Evolutionary conservation across 2,113 vertebrate species (phyloP).

Genomic region (Gnathonemus longibarbis): DNA sequence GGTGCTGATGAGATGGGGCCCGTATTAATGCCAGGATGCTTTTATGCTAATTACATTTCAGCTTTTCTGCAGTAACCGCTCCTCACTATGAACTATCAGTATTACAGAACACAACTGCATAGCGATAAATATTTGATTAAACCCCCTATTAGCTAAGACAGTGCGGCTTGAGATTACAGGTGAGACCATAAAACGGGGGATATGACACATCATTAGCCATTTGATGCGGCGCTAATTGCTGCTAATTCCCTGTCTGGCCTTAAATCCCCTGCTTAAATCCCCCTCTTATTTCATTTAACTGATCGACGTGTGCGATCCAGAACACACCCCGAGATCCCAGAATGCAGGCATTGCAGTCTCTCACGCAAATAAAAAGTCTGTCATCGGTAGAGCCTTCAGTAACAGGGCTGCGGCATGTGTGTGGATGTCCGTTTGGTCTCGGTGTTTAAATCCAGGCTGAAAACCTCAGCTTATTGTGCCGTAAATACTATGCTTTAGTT

Average conservation of each 20-base stretch:
- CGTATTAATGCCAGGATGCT: constrained; percentile 35
- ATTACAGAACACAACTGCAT: constrained; percentile 30
- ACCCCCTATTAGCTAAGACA: constrained; percentile 29
- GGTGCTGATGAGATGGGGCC: constrained; percentile 30
- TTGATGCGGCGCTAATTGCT: constrained; percentile 61
- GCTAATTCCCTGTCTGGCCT: constrained; percentile 64
- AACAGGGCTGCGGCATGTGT: neutral
- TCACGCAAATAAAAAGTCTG: neutral
- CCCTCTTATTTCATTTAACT: neutral
- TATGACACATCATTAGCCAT: constrained; percentile 56
- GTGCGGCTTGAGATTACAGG: constrained; percentile 50
- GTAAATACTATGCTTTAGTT: neutral
- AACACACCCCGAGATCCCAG: neutral
- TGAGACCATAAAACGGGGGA: constrained; percentile 52
- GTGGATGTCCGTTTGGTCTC: neutral
- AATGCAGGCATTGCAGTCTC: neutral
- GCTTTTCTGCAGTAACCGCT: constrained; percentile 11
- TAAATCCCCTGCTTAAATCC: constrained; percentile 58
- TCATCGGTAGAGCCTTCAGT: neutral
- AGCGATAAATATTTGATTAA: constrained; percentile 32
- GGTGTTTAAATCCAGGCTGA: neutral
- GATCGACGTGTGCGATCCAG: neutral
- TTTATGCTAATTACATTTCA: constrained; percentile 30
- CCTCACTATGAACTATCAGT: constrained; percentile 39
- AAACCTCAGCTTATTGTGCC: neutral